phyloP scores from a whole-genome alignment of 2,797 vertebrate species.

The Scleropages formosus region DNA sequence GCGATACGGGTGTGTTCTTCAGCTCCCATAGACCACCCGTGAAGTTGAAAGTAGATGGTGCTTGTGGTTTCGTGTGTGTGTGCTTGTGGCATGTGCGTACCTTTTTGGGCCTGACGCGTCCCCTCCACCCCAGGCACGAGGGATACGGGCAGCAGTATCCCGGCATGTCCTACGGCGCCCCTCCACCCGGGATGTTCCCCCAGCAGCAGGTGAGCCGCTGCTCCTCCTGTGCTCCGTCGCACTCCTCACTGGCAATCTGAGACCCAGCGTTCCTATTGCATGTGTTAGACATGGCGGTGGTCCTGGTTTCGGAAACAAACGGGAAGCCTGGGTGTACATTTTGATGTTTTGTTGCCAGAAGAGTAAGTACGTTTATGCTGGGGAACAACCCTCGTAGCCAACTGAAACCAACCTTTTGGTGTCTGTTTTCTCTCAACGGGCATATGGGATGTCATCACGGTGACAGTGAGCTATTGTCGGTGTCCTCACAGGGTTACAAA shows the following conservation, averaged over 20 bases:
- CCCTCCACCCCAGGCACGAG: conserved; percentile 66
- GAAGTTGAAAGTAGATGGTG: neutral
- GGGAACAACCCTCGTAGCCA: too few relatives aligned
- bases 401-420: too few relatives aligned
- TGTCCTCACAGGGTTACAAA: conserved; percentile 83
- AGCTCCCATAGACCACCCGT: neutral
- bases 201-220: conserved; percentile 93
- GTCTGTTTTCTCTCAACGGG: too few relatives aligned
- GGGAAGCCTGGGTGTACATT: too few relatives aligned
- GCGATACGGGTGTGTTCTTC: neutral
- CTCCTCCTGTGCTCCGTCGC: too few relatives aligned
- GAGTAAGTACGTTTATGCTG: too few relatives aligned
- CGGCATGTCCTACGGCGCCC: conserved; percentile 82
- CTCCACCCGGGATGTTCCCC: conserved; percentile 90
- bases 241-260: neutral
- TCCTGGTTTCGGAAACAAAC: too few relatives aligned
- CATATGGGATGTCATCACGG: too few relatives aligned
- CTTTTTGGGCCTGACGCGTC: neutral
- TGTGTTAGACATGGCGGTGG: too few relatives aligned
- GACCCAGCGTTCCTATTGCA: neutral
- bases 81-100: neutral
- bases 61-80: conserved; percentile 39
- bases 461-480: neutral
- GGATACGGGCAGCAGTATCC: conserved; percentile 75
- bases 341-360: too few relatives aligned